Evolutionary conservation across 2,888 invertebrate genomes (phyloP).

Genomic region (Chloroclysta siterata): DNA sequence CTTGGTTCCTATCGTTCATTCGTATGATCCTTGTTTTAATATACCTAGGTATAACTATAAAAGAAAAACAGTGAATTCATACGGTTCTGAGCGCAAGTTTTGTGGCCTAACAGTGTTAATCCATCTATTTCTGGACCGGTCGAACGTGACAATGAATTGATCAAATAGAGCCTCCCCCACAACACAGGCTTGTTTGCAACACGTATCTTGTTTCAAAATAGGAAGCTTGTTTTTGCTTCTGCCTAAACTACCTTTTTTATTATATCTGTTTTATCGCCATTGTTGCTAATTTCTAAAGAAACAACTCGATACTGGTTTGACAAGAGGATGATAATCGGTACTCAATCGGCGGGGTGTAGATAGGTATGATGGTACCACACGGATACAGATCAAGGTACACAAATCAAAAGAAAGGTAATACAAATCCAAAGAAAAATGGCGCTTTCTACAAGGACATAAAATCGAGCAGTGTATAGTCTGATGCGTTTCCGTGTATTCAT

Average conservation of each 20-base stretch:
- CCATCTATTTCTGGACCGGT: slow-evolving; percentile 32
- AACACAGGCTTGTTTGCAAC: slow-evolving; percentile 21
- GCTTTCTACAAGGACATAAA: too few species aligned
- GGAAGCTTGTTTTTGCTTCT: slow-evolving; percentile 19
- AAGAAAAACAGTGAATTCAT: neutral
- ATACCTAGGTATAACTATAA: too few species aligned
- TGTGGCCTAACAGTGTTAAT: slow-evolving; percentile 14
- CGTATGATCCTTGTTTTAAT: too few species aligned
- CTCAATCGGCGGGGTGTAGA: neutral
- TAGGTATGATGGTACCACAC: too few species aligned
- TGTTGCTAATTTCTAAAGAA: neutral
- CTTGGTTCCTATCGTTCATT: too few species aligned
- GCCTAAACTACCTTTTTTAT: neutral
- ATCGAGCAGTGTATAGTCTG: too few species aligned
- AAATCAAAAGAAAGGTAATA: too few species aligned
- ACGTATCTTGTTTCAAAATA: slow-evolving; percentile 31
- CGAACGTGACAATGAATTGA: slow-evolving; percentile 38
- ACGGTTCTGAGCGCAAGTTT: neutral
- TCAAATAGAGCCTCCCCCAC: slow-evolving; percentile 36
- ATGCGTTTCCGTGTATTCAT: too few species aligned
- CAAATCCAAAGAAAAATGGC: too few species aligned
- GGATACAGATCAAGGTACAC: too few species aligned
- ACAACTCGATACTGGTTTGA: neutral
- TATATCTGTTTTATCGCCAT: neutral
- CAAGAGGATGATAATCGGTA: slow-evolving; percentile 11